Conservation (phyloP, 2,888 invertebrate genomes). For the Alviniconcha strummeri region DNA sequence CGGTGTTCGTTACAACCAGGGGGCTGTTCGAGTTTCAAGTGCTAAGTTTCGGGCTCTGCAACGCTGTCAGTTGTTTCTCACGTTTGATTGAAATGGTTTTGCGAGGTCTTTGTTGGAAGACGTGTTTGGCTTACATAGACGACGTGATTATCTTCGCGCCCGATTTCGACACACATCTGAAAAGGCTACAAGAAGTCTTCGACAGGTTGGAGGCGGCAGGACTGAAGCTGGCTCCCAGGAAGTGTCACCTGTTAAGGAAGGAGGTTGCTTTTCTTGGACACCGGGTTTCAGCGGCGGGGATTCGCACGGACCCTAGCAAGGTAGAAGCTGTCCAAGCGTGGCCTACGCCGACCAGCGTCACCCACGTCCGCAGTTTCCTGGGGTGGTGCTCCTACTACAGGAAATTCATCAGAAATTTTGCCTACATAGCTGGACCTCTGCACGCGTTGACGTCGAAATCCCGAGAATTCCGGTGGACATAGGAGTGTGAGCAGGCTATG, state of each 20-base stretch:
- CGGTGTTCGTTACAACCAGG: not conserved
- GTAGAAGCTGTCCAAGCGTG: conserved; percentile 33
- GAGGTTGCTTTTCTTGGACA: conserved; percentile 42
- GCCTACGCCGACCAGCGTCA: conserved; percentile 24
- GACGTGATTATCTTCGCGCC: conserved; percentile 15
- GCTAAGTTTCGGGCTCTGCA: conserved; percentile 13
- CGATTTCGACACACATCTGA: conserved; percentile 33
- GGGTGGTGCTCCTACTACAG: conserved; percentile 42
- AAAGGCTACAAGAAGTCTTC: conserved; percentile 30
- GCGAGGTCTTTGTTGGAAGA: not conserved
- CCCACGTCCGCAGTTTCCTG: conserved; percentile 32
- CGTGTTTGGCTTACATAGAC: conserved; percentile 9
- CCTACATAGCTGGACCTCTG: conserved; percentile 38
- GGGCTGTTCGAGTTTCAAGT: conserved; percentile 8
- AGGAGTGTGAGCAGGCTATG: conserved; percentile 12
- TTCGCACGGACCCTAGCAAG: conserved; percentile 34
- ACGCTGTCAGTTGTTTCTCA: conserved; percentile 3
- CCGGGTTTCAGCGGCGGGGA: conserved; percentile 33
- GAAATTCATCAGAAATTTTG: conserved; percentile 40
- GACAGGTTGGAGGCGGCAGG: conserved; percentile 29
- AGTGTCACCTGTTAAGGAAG: conserved; percentile 39
- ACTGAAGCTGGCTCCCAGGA: conserved; percentile 43
- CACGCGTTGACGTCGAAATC: conserved; percentile 41
- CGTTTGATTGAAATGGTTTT: conserved; percentile 12
- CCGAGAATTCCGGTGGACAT: conserved; percentile 11